Conservation (phyloP, 2,113 vertebrate species). For the Solea senegalensis region DNA sequence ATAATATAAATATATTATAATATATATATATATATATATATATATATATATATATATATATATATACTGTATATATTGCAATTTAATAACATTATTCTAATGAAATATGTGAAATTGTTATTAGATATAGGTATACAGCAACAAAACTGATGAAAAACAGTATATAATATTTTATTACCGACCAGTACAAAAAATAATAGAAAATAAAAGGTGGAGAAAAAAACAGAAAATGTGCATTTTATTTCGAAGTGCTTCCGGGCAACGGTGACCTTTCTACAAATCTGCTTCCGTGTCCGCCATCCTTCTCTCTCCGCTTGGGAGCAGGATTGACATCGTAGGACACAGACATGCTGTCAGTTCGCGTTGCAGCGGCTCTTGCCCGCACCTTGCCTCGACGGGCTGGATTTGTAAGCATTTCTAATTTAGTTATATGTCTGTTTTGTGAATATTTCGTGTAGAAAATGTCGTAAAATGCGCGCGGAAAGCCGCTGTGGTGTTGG, state of each 20-base stretch:
- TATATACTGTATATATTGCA: too few species aligned
- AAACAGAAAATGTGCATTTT: background rate
- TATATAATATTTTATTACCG: too few species aligned
- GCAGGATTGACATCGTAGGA: slow-evolving; percentile 31
- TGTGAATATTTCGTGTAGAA: background rate
- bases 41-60: too few species aligned
- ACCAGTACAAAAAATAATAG: too few species aligned
- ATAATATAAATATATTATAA: too few species aligned
- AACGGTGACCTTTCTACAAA: slow-evolving; percentile 41
- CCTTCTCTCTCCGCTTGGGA: slow-evolving; percentile 63
- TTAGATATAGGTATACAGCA: too few species aligned
- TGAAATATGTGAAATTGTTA: too few species aligned
- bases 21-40: too few species aligned
- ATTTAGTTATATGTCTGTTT: background rate
- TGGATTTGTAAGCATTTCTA: slow-evolving; percentile 82
- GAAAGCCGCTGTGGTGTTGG: slow-evolving; percentile 14
- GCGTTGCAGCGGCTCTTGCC: slow-evolving; percentile 87
- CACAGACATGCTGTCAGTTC: slow-evolving; percentile 85
- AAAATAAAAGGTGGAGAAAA: background rate
- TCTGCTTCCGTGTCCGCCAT: slow-evolving; percentile 49
- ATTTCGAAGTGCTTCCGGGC: slow-evolving; percentile 67
- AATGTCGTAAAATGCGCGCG: background rate
- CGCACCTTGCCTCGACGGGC: slow-evolving; percentile 86
- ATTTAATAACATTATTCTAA: too few species aligned
- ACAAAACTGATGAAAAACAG: too few species aligned